Evolutionary conservation across 2,888 invertebrate species (phyloP).

Genomic region (Agriopis marginaria): DNA sequence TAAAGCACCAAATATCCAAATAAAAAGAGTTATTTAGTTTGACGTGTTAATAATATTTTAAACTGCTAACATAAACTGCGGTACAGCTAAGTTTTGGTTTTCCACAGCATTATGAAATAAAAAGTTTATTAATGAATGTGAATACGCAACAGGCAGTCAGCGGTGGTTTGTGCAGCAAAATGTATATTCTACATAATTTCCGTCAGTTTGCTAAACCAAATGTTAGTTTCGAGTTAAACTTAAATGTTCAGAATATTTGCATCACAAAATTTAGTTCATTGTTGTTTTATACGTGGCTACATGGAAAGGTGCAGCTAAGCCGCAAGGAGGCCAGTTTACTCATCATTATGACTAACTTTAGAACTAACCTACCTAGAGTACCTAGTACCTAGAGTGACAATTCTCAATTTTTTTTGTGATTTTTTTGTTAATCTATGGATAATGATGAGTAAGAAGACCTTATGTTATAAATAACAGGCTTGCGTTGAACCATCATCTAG

Average conservation of each 20-base stretch:
- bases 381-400: no score
- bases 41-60: background rate
- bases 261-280: conserved; percentile 13
- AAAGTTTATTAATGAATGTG: conserved; percentile 30
- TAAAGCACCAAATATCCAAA: background rate
- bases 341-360: no score
- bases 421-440: no score
- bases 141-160: conserved; percentile 27
- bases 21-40: background rate
- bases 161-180: conserved; percentile 17
- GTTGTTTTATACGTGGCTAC: no score
- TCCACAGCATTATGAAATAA: conserved; percentile 11
- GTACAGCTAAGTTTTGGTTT: background rate
- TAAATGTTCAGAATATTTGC: conserved; percentile 16
- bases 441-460: no score
- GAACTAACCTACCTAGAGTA: no score
- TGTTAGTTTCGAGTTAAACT: conserved; percentile 25
- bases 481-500: no score
- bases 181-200: conserved; percentile 17
- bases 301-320: no score
- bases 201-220: conserved; percentile 21
- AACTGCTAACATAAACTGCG: background rate
- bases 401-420: no score
- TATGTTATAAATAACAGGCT: no score
- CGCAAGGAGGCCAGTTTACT: no score